Base-by-base conservation (phyloP, 2,113 vertebrate genomes). In the Phasianus colchicus region DNA sequence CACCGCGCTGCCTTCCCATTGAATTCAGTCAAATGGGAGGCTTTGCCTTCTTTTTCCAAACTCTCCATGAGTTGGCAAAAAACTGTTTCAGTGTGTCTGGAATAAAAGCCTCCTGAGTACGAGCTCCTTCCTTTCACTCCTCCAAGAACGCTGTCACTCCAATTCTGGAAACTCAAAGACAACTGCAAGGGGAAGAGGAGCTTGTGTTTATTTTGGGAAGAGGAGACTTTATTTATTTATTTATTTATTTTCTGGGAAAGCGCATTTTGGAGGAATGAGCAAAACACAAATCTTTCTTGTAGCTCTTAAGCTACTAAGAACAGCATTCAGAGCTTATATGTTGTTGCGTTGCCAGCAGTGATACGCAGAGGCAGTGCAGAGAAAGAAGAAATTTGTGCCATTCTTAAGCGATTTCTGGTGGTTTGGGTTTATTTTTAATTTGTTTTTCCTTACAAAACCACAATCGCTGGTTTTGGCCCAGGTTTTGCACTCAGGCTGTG, bases 41-140 rank as follows among this genome's bases (percentile, higher is more conserved):
- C 73, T 90, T 88, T 88, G 76, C 93, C 91, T 95, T 95, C 89
- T 5, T 95, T 91, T 93, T 91, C 90, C 79, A 82, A 93, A 93
- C 91, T 86, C 91, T 61, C 86, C 70, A 5, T 83, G 95, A 92
- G 95, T 27, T 95, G 88, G 94, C 95, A 92, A 88, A 93, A 72
- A 7, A 66, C 94, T 93, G 43, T 77, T 90, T 94, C 4, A 3
- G 76, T 86, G 79, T 75, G 48, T 47, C 88, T 88, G 13, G 80
- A 94, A 94, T 88, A 88, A 93, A 91, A 91, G 69, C 69, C 93
- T 84, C 86, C 91, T 0, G 32, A 88, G 79, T 93, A 77, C 11
- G 36, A 2, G 0, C 67, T 88, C 83, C n/a, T 73, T 86, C 45
- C 67, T 88, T 88, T 43, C 34, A 67, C 67, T 89, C 65, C 55